These are phyloP conservation scores for Tychaedon coryphoeus DNA, from an alignment of 2,113 vertebrate species.

Conservation along the genomic window DNA sequence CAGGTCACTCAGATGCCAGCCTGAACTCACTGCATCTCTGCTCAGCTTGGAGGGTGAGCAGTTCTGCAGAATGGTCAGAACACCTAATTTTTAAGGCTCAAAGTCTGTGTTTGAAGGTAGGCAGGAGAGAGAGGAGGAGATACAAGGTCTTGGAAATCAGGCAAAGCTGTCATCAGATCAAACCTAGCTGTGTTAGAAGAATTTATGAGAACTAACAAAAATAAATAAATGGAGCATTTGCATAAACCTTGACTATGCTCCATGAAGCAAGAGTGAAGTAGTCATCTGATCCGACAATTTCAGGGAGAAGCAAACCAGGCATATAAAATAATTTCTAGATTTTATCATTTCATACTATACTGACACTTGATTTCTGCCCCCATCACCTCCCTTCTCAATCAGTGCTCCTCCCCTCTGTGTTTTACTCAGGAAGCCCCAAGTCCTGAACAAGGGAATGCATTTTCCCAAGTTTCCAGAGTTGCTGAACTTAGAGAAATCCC, in stretches of 20 bases:
- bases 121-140: background rate
- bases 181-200: background rate
- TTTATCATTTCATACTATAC: background rate
- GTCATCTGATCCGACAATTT: background rate
- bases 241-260: background rate
- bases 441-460: background rate
- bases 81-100: background rate
- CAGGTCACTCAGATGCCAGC: background rate
- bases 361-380: background rate
- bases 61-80: background rate
- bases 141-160: background rate
- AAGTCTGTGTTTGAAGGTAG: background rate
- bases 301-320: background rate
- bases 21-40: background rate
- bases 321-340: accelerated
- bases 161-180: background rate
- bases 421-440: background rate
- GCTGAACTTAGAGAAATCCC: background rate
- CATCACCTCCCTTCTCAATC: background rate
- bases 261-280: background rate
- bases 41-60: background rate
- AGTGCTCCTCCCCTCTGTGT: background rate
- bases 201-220: background rate
- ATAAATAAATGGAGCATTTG: background rate
- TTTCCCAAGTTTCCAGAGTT: background rate